Conservation (phyloP, 2,113 vertebrate genomes). For the Triplophysa rosa region DNA sequence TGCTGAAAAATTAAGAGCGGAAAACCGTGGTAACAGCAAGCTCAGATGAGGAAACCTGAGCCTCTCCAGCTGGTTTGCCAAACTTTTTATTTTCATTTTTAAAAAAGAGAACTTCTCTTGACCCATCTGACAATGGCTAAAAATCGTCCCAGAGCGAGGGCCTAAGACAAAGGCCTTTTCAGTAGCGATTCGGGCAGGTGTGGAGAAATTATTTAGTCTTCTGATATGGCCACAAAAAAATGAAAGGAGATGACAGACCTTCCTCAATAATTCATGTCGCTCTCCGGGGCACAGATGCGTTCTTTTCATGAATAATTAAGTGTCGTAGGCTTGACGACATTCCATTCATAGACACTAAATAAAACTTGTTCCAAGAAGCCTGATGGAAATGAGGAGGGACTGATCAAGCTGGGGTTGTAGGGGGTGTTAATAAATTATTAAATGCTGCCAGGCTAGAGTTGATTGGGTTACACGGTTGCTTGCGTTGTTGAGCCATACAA, state of each 20-base stretch:
- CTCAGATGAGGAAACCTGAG: slow-evolving; percentile 60
- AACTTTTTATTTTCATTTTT: slow-evolving; percentile 28
- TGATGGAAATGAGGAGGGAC: slow-evolving; percentile 50
- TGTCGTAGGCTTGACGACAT: slow-evolving; percentile 55
- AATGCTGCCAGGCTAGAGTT: slow-evolving; percentile 52
- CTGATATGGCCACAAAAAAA: slow-evolving; percentile 36
- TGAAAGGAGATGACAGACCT: slow-evolving; percentile 49
- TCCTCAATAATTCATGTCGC: slow-evolving; percentile 64
- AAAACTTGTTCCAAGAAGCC: slow-evolving; percentile 48
- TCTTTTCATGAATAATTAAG: slow-evolving; percentile 67
- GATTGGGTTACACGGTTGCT: slow-evolving; percentile 71
- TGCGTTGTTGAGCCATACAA: slow-evolving; percentile 50
- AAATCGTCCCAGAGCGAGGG: not conserved
- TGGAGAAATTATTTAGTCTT: slow-evolving; percentile 11
- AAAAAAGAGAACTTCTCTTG: slow-evolving; percentile 27
- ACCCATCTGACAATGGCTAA: slow-evolving; percentile 30
- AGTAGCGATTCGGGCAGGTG: not conserved
- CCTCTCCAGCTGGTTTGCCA: slow-evolving; percentile 28
- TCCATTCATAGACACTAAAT: slow-evolving; percentile 60
- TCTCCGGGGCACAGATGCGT: slow-evolving; percentile 52
- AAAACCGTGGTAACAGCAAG: slow-evolving; percentile 57
- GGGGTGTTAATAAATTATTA: slow-evolving; percentile 71
- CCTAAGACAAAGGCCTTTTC: slow-evolving; percentile 19
- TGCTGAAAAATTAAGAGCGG: slow-evolving; percentile 71
- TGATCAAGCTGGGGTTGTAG: slow-evolving; percentile 43